Evolutionary conservation across 2,888 invertebrate species (phyloP), one percentile per base, ranked within the genome.

Genomic region (Acleris holmiana): DNA sequence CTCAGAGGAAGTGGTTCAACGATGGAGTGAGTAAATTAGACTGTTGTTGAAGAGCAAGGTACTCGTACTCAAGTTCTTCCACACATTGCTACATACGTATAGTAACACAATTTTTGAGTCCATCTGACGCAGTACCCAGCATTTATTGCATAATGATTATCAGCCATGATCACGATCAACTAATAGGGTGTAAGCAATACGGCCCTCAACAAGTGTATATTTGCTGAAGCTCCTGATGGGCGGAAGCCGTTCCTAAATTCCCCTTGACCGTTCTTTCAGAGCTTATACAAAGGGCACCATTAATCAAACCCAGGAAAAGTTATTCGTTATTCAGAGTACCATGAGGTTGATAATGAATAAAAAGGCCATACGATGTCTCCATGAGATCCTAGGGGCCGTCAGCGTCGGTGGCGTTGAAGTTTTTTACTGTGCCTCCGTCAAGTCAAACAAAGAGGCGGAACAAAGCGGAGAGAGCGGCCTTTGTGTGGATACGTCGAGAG

Each of bases 381-480:
- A 63, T 73, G 64, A 75, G 74, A 73, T 74, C 71, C 69, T 71
- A 73, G 73, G 71, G 75, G 66, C 70, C 69, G 75, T 75, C 71
- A 73, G 75, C 75, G 74, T 75, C 75, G 74, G 73, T 71, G 72
- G 73, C 77, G 79, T 81, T 80, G 71, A 77, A 80, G 80, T 83
- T 88, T 89, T 89, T 88, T 76, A 73, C 72, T 69, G 76, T 76
- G 79, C 81, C 83, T 83, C 78, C 83, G 82, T 85, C 84, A 84
- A 85, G 80, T 79, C 85, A 86, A 86, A 91, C 91, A 91, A 91
- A 89, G 88, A 88, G 80, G 85, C 86, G 85, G 86, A 89, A 91
- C 90, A 91, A 90, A 88, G 89, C 85, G 79, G 86, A 84, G 87
- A 90, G 89, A 88, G 86, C 83, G 76, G 87, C 84, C 85, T 89